Conservation (phyloP, 2,888 invertebrate species). For the Loripinus fragilis region DNA sequence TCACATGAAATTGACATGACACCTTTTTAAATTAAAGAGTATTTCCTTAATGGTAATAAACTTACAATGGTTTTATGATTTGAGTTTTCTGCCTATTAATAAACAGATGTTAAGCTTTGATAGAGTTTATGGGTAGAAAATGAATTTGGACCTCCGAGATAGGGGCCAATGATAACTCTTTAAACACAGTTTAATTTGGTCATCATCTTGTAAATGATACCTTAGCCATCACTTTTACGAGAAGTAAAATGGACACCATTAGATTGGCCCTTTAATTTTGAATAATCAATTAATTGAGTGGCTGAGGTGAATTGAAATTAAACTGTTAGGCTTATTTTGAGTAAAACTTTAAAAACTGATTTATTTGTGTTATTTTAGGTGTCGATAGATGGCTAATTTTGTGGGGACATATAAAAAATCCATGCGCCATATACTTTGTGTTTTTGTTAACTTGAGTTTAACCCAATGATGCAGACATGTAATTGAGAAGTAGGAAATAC, state of each 20-base stretch:
- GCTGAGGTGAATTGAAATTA: neutral
- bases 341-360: neutral
- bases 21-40: conserved; percentile 19
- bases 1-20: conserved; percentile 1
- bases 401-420: too few species aligned
- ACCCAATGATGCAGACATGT: too few species aligned
- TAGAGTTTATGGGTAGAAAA: conserved; percentile 12
- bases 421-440: too few species aligned
- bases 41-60: conserved; percentile 15
- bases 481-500: too few species aligned
- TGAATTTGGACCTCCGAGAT: conserved; percentile 14
- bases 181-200: conserved; percentile 16
- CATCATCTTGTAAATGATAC: conserved; percentile 13
- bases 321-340: neutral
- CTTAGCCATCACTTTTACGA: conserved; percentile 4
- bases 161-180: conserved; percentile 19
- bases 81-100: conserved; percentile 12
- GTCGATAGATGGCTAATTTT: too few species aligned
- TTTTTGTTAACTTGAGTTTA: too few species aligned
- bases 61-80: conserved; percentile 4
- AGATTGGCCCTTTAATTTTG: conserved; percentile 12
- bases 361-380: too few species aligned
- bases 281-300: conserved; percentile 16
- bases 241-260: neutral
- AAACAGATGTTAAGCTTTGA: conserved; percentile 13